Percentiles rank a stretch among this genome's conserved stretches.
phyloP scores from a whole-genome alignment of 2,113 vertebrate species.

The Myocastor coypus region DNA sequence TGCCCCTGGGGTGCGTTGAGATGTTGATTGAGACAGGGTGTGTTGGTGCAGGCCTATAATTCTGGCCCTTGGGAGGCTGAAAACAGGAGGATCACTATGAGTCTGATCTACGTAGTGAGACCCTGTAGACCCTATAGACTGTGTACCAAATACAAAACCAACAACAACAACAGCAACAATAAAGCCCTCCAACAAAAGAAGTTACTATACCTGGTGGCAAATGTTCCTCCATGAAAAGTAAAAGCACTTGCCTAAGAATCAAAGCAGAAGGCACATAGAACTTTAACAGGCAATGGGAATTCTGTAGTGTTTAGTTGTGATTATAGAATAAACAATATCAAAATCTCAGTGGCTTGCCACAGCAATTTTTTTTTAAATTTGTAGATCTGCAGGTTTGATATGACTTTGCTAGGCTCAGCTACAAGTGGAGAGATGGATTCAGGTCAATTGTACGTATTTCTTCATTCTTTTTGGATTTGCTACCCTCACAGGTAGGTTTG shows the following conservation, averaged over 20 bases:
- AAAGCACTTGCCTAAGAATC: not conserved
- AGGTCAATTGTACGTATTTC: not conserved
- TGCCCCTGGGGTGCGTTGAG: no score
- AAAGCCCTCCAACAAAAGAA: not conserved
- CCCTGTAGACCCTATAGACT: no score
- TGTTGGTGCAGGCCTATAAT: no score
- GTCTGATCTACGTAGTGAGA: no score
- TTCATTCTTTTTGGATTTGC: not conserved
- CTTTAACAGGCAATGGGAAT: not conserved
- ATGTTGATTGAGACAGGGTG: no score
- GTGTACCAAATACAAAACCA: no score
- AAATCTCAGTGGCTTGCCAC: not conserved
- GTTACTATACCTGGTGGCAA: not conserved
- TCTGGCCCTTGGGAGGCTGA: no score
- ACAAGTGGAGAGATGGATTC: not conserved
- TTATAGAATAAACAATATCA: not conserved
- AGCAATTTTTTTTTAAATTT: conserved; percentile 24
- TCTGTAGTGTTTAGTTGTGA: conserved; percentile 22
- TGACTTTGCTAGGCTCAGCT: not conserved
- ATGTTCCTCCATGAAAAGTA: not conserved
- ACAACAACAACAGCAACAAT: no score
- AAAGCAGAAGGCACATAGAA: not conserved
- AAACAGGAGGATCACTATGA: no score
- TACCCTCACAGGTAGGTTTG: not conserved
- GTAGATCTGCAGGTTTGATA: not conserved